phyloP scores from a whole-genome alignment of 2,113 vertebrate species.

The Semicossyphus pulcher region DNA sequence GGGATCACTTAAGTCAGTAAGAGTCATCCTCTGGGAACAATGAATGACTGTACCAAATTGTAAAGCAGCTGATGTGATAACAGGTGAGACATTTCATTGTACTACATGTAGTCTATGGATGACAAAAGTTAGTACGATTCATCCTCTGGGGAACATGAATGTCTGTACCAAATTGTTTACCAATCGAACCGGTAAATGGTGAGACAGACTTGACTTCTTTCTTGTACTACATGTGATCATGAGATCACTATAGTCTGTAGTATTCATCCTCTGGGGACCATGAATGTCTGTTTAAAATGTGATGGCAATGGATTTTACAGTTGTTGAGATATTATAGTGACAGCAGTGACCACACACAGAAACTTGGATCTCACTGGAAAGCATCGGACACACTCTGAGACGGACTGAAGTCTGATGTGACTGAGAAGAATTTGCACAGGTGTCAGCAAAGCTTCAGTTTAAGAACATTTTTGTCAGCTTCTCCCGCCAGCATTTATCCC shows the following conservation, averaged over 20 bases:
- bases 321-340: background rate
- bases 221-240: too few species aligned
- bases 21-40: background rate
- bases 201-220: too few species aligned
- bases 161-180: too few species aligned
- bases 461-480: background rate
- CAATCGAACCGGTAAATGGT: too few species aligned
- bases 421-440: slow-evolving; percentile 4
- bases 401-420: slow-evolving; percentile 20
- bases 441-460: slow-evolving; percentile 16
- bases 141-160: background rate
- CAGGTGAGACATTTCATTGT: too few species aligned
- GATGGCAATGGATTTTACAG: background rate
- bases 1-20: too few species aligned
- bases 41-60: background rate
- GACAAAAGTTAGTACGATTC: background rate
- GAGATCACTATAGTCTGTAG: background rate
- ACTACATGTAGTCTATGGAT: background rate
- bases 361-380: background rate
- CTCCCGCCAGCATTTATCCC: slow-evolving; percentile 9
- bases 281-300: background rate
- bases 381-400: background rate
- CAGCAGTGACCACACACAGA: background rate
- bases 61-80: too few species aligned
- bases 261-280: background rate